Base-by-base conservation (phyloP, 2,797 vertebrate genomes). In the Bryconaethiops microstoma region DNA sequence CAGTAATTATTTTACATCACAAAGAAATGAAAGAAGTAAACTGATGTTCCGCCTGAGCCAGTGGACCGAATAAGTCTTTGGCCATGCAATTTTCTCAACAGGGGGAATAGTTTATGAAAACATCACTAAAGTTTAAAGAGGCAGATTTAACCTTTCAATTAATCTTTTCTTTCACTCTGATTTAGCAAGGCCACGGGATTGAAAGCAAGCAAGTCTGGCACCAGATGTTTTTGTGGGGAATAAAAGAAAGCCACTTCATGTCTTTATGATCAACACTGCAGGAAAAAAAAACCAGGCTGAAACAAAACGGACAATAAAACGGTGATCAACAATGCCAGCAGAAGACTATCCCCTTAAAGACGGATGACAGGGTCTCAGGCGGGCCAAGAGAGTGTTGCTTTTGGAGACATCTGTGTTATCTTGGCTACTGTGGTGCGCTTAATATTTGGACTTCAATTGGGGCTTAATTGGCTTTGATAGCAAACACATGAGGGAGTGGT, bases 361-460 rank as follows among this genome's bases (percentile, higher is more conserved):
- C 52, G 12, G 35, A 73, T 73, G 71, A 73, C 54, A 59, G 35
- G 52, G 54, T 76, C 23, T 45, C 42, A 35, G 62, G 52, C 25
- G 25, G 70, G 59, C 74, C 74, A 76, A 23, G 50, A 67, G 57
- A 29, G 50, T 79, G 82, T 60, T 48, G 78, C 62, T 64, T 76
- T 76, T 72, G 78, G 82, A 83, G 69, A 73, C 78, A 74, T 83
- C 82, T 69, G 69, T 83, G 83, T 65, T 78, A 81, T 76, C 76
- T 59, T 70, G 76, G 83, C 80, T 76, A 82, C 83, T 76, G 80
- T 69, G 73, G 72, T 48, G 80, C 35, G 60, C 79, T 83, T 80
- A 74, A 71, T 79, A 85, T 82, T 82, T 79, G 80, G 74, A 79
- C 78, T 79, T 79, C 72, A 82, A 82, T 82, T 82, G 77, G 80